These are phyloP conservation scores for Brenthis hecate DNA, from an alignment of 2,888 invertebrate species.

Conservation along the genomic window DNA sequence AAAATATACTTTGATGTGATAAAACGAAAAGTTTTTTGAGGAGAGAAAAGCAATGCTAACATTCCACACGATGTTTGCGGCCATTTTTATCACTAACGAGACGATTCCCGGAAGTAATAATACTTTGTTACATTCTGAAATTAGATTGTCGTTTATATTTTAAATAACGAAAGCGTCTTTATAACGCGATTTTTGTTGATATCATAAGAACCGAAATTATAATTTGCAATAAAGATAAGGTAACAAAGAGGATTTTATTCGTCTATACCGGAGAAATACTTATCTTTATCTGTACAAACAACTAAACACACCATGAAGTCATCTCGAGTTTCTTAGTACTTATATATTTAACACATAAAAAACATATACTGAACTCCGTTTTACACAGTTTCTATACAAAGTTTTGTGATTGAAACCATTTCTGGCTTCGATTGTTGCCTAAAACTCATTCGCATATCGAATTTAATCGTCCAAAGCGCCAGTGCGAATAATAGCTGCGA, in stretches of 20 bases:
- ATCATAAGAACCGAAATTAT: too few species aligned
- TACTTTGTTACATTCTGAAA: constrained; percentile 63
- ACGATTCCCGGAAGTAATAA: constrained; percentile 70
- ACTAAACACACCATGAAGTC: too few species aligned
- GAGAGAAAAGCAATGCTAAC: constrained; percentile 62
- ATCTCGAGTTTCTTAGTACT: not conserved
- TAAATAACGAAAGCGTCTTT: constrained; percentile 58
- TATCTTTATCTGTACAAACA: too few species aligned
- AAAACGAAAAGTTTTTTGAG: constrained; percentile 58
- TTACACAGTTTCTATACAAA: constrained; percentile 30
- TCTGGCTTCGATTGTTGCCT: constrained; percentile 45
- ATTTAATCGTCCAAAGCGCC: constrained; percentile 76
- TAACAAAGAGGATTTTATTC: too few species aligned
- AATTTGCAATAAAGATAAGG: too few species aligned
- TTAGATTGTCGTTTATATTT: constrained; percentile 58
- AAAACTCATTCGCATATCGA: constrained; percentile 57
- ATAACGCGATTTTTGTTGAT: constrained; percentile 41
- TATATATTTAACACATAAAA: not conserved
- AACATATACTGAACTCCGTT: not conserved
- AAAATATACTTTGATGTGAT: constrained; percentile 62
- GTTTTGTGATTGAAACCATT: constrained; percentile 44
- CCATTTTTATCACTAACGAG: constrained; percentile 73
- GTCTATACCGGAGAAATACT: too few species aligned
- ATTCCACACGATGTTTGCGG: constrained; percentile 62
- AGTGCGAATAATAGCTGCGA: constrained; percentile 76